These are phyloP conservation scores for Cheilosia scutellata DNA, from an alignment of 2,888 invertebrate species.

Conservation along the genomic window DNA sequence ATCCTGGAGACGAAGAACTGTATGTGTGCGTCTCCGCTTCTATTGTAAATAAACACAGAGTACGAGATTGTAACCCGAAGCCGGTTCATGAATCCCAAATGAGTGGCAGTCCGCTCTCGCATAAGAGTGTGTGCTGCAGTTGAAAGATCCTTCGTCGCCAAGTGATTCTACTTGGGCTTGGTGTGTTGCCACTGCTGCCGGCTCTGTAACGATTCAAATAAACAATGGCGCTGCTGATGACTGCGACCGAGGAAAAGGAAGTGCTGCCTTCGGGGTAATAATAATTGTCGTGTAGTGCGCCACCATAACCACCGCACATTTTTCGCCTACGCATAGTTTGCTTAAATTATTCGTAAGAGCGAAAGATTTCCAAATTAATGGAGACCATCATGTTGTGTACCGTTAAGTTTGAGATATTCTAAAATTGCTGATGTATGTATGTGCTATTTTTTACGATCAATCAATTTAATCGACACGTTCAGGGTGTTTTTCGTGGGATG, in stretches of 20 bases:
- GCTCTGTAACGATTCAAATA: conserved; percentile 51
- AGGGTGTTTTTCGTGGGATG: conserved; percentile 59
- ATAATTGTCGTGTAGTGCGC: conserved; percentile 50
- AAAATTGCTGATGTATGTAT: conserved; percentile 41
- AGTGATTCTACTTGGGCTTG: conserved; percentile 58
- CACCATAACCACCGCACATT: conserved; percentile 33
- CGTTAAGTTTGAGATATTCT: conserved; percentile 47
- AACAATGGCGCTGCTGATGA: conserved; percentile 67
- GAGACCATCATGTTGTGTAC: conserved; percentile 20
- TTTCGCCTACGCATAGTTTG: conserved; percentile 13
- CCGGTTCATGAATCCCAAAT: conserved; percentile 53
- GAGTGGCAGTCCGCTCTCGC: conserved; percentile 42
- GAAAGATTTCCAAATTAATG: conserved; percentile 7
- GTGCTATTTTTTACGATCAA: conserved; percentile 52
- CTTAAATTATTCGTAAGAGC: not conserved
- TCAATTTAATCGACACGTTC: conserved; percentile 65
- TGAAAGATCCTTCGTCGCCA: conserved; percentile 71
- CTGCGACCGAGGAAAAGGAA: conserved; percentile 37
- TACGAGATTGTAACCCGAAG: conserved; percentile 61
- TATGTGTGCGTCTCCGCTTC: conserved; percentile 51
- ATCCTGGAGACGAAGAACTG: conserved; percentile 70
- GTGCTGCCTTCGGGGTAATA: conserved; percentile 19
- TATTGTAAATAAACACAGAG: conserved; percentile 71
- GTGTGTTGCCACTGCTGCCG: conserved; percentile 40
- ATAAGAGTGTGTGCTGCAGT: conserved; percentile 32